These are phyloP conservation scores for Marasmarcha lunaedactyla DNA, from an alignment of 2,888 invertebrate genomes.

Conservation along the genomic window DNA sequence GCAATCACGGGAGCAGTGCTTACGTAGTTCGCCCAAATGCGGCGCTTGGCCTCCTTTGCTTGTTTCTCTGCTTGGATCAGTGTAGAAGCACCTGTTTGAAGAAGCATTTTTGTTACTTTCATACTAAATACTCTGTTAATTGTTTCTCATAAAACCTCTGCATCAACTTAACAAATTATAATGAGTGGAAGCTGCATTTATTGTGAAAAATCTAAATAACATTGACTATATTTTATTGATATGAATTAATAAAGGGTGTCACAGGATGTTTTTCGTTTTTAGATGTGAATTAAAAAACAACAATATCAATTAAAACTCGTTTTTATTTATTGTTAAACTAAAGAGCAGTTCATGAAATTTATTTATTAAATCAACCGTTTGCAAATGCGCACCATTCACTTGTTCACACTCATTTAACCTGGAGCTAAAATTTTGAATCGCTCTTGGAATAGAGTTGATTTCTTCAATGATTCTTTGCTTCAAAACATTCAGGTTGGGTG, in stretches of 20 bases:
- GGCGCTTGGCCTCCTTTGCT: constrained; percentile 87
- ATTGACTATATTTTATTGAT: too few species aligned
- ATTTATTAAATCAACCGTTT: constrained; percentile 12
- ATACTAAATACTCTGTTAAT: too few species aligned
- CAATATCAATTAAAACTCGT: constrained; percentile 9
- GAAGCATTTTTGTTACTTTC: constrained; percentile 1
- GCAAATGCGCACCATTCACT: constrained; percentile 13
- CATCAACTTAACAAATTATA: too few species aligned
- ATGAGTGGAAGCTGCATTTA: too few species aligned
- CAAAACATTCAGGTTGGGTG: too few species aligned
- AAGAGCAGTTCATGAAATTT: constrained; percentile 10
- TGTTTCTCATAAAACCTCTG: too few species aligned
- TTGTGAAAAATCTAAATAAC: too few species aligned
- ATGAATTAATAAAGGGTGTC: too few species aligned
- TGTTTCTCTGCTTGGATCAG: constrained; percentile 85
- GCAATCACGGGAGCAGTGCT: constrained; percentile 79
- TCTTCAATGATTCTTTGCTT: too few species aligned
- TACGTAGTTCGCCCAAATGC: constrained; percentile 94
- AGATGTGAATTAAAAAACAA: constrained; percentile 3
- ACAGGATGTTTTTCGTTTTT: too few species aligned
- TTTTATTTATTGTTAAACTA: constrained; percentile 11
- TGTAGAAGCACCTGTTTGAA: constrained; percentile 75
- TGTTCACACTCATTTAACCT: constrained; percentile 16
- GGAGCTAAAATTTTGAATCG: constrained; percentile 13
- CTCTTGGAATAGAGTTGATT: background rate